Base-by-base conservation (phyloP, 2,113 vertebrate species). In the Myiozetetes cayanensis region DNA sequence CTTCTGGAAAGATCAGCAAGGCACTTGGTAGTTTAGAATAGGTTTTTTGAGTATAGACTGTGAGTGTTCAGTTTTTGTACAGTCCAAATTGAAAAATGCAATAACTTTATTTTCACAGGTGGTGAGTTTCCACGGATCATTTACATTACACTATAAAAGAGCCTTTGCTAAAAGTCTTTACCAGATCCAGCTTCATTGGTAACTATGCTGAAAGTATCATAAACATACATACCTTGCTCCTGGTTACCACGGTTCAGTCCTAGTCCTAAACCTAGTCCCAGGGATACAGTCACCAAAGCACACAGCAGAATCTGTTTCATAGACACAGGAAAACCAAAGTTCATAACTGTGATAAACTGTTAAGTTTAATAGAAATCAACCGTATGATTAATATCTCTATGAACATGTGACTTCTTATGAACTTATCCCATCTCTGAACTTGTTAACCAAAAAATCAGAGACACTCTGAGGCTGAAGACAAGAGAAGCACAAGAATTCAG, bases 261-360 rank as follows among this genome's bases (percentile, higher is more conserved):
- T 65, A 98, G 96, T 67, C 97, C 97, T 76, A 98, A 88, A 43
- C 98, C 98, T 58, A 98, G 91, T 81, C 97, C 98, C 96, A 98
- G 95, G 5, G 98, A 96, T 58, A 98, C 52, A 77, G 39, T 67
- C 95, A 98, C 97, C 94, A 98, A 90, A 89, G 97, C 88, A 92
- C 92, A 94, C 39, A 98, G 49, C 89, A 98, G 97, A 86, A 98
- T 97, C 98, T 98, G 97, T 80, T 67, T 83, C 22, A 94, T 2
- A 93, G 96, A 91, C 33, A 90, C 10, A 67, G 19, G 25, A 67
- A 94, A 93, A 67, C 2, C 33, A 56, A 86, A 24, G 6, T 63
- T 55, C 46, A 68, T 14, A 65, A 37, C 7, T 65, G 31, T 41
- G 41, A 49, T 66, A 63, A 94, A 61, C 10, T 37, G 14, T 31